Percentiles rank a stretch among this genome's conserved stretches.
These are phyloP conservation scores for Choreutis nemorana DNA, from an alignment of 2,888 invertebrate species.

Conservation along the genomic window DNA sequence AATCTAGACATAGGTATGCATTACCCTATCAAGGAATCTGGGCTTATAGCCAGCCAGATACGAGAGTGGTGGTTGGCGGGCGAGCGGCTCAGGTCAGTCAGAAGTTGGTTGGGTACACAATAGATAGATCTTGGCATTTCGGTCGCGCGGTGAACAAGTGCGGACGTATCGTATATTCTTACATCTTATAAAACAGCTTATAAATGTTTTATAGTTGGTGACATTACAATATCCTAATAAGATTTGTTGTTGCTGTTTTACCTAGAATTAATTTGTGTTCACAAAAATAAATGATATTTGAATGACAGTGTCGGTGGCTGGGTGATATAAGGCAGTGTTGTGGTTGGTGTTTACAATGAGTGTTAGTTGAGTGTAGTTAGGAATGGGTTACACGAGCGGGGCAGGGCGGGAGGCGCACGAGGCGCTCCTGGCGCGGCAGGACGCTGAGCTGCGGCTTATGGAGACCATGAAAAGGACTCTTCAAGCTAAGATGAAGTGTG, in stretches of 20 bases:
- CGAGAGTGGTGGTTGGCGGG: too few relatives aligned
- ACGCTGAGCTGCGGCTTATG: conserved; percentile 90
- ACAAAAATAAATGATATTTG: not conserved
- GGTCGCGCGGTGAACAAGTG: conserved; percentile 34
- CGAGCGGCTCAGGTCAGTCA: too few relatives aligned
- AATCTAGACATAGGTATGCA: too few relatives aligned
- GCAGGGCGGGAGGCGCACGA: conserved; percentile 92
- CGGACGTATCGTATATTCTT: conserved; percentile 44
- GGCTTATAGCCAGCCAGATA: too few relatives aligned
- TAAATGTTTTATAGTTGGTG: too few relatives aligned
- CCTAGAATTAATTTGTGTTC: too few relatives aligned
- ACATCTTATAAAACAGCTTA: too few relatives aligned
- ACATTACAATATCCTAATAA: too few relatives aligned
- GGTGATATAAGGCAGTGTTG: conserved; percentile 52
- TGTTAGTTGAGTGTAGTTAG: conserved; percentile 31
- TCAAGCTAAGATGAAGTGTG: conserved; percentile 87
- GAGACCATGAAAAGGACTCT: conserved; percentile 92
- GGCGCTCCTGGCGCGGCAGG: conserved; percentile 88
- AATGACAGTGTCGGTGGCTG: conserved; percentile 43
- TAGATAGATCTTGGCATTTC: conserved; percentile 52
- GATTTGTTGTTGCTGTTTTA: too few relatives aligned
- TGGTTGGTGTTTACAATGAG: conserved; percentile 54
- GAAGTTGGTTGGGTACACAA: too few relatives aligned
- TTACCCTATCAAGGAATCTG: too few relatives aligned
- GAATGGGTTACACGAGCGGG: conserved; percentile 85